Evolutionary conservation across 2,888 invertebrate species (phyloP).

Genomic region (Himalopsyche anomala): DNA sequence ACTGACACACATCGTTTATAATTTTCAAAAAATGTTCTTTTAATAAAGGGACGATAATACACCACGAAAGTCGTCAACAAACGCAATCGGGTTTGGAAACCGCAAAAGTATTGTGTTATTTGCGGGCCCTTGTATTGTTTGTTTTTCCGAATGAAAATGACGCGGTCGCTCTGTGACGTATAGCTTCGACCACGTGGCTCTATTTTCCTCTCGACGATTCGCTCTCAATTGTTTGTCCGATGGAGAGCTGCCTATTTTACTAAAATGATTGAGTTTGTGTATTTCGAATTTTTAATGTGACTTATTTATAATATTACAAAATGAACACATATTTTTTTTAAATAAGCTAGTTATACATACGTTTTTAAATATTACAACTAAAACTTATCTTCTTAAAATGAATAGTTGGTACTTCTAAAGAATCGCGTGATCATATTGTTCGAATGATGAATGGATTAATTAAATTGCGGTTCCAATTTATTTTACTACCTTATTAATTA

Average conservation of each 20-base stretch:
- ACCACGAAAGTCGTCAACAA: slow-evolving; percentile 20
- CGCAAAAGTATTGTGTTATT: slow-evolving; percentile 32
- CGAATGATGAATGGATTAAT: not conserved
- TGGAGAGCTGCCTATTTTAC: not conserved
- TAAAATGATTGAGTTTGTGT: not conserved
- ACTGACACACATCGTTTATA: not conserved
- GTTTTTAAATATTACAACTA: no score
- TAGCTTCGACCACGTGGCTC: slow-evolving; percentile 1
- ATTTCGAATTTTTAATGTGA: no score
- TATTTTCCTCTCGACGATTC: slow-evolving; percentile 3
- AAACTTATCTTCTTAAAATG: not conserved
- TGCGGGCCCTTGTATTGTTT: not conserved
- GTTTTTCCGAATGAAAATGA: slow-evolving; percentile 26
- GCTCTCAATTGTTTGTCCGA: not conserved
- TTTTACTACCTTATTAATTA: not conserved
- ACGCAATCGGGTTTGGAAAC: not conserved
- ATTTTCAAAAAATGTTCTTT: not conserved
- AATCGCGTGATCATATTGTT: not conserved
- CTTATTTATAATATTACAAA: no score
- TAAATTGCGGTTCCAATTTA: not conserved
- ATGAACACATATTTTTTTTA: no score
- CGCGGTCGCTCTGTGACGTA: not conserved
- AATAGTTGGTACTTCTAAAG: not conserved
- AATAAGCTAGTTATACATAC: no score
- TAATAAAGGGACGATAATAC: not conserved